Conservation (phyloP, 2,113 vertebrate genomes). For the Callocephalon fimbriatum region DNA sequence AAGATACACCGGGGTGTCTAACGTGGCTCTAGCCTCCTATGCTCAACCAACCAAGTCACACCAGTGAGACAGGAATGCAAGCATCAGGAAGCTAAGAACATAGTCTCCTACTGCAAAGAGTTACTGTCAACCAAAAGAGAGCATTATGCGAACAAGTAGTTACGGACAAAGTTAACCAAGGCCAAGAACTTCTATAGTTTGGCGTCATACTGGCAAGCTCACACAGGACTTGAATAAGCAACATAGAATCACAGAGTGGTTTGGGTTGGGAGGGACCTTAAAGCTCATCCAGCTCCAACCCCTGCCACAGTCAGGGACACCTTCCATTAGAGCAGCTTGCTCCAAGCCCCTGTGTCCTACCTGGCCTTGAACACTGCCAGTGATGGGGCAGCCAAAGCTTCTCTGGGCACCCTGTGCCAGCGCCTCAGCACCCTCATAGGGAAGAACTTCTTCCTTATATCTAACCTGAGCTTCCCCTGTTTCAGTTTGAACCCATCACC, state of each 20-base stretch:
- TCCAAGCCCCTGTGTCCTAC: background rate
- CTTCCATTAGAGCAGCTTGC: rapidly evolving
- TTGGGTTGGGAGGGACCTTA: background rate
- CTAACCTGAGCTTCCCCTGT: background rate
- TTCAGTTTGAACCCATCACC: background rate
- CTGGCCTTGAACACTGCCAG: background rate
- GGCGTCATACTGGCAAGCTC: background rate
- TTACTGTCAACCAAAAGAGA: background rate
- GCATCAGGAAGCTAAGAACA: background rate
- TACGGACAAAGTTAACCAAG: background rate
- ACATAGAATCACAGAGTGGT: background rate
- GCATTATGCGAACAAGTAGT: background rate
- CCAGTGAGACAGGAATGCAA: background rate
- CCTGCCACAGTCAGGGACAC: background rate
- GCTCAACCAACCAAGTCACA: background rate
- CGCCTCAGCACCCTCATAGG: background rate
- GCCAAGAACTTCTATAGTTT: background rate
- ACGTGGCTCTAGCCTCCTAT: background rate
- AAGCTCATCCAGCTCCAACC: background rate
- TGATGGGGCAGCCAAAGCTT: background rate
- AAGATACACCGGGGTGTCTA: background rate
- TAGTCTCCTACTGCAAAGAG: background rate
- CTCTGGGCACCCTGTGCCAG: background rate
- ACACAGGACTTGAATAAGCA: background rate
- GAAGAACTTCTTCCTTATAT: background rate